Conservation (phyloP, 1,140 invertebrate genomes). For the Zeugodacus cucurbitae region DNA sequence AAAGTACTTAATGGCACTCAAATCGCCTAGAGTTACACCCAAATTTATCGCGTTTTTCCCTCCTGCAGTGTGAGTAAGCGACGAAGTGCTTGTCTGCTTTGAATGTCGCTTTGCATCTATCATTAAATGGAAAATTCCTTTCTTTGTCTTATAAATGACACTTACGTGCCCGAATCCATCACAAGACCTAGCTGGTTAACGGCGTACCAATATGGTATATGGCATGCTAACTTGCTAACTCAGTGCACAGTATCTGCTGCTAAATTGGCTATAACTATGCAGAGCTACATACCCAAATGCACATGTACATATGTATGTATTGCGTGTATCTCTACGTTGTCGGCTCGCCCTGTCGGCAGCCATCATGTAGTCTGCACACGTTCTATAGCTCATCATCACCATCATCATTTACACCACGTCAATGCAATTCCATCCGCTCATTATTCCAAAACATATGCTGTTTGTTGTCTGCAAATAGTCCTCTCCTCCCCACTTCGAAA, state of each 20-base stretch:
- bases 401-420: slow-evolving; percentile 6
- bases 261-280: not conserved
- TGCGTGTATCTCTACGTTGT: too few relatives aligned
- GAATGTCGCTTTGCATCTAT: not conserved
- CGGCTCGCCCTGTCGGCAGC: not conserved
- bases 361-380: slow-evolving; percentile 1
- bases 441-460: slow-evolving; percentile 8
- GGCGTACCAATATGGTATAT: not conserved
- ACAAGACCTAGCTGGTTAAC: not conserved
- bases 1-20: too few relatives aligned
- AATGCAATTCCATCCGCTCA: slow-evolving; percentile 1
- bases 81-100: not conserved
- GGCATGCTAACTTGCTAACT: too few relatives aligned
- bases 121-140: slow-evolving; percentile 13
- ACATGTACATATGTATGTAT: not conserved
- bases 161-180: not conserved
- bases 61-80: too few relatives aligned
- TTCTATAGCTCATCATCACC: slow-evolving; percentile 18
- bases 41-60: too few relatives aligned
- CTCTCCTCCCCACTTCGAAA: slow-evolving; percentile 13
- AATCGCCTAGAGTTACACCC: too few relatives aligned
- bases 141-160: not conserved
- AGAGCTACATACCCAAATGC: not conserved
- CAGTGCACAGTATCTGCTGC: not conserved
- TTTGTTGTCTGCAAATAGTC: slow-evolving; percentile 28